Conservation (phyloP, 2,888 invertebrate species). For the Megalurothrips usitatus region DNA sequence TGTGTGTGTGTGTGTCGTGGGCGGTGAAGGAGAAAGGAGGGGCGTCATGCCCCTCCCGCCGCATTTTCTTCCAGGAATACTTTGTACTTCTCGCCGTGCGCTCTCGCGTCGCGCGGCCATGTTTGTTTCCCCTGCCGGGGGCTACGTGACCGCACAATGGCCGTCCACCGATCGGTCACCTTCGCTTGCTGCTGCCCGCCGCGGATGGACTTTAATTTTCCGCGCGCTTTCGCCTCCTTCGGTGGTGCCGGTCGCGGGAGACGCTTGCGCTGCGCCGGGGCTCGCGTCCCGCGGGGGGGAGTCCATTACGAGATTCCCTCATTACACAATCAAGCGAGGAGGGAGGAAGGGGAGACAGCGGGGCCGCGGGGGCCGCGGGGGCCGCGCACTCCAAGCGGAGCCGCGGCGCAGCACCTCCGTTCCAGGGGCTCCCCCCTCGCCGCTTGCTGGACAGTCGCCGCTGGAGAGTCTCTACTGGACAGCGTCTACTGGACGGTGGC, state of each 20-base stretch:
- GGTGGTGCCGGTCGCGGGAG: no score
- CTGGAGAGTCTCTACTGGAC: no score
- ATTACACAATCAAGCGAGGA: background rate
- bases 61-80: background rate
- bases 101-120: background rate
- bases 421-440: background rate
- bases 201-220: no score
- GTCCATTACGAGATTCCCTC: constrained; percentile 24
- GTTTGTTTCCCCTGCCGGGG: background rate
- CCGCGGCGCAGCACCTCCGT: no score
- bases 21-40: background rate
- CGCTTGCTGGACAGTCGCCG: background rate
- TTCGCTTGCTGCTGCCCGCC: background rate
- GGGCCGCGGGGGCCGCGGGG: no score
- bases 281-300: background rate
- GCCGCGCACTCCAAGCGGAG: no score
- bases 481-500: no score
- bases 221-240: no score
- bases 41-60: background rate
- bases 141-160: background rate
- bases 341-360: background rate
- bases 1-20: background rate
- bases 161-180: background rate
- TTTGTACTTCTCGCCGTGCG: background rate
- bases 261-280: background rate